A percentile compares a stretch with the other conserved stretches of the same genome.
Evolutionary conservation across 2,113 vertebrate species (phyloP).

Genomic region (Trogon surrucura): DNA sequence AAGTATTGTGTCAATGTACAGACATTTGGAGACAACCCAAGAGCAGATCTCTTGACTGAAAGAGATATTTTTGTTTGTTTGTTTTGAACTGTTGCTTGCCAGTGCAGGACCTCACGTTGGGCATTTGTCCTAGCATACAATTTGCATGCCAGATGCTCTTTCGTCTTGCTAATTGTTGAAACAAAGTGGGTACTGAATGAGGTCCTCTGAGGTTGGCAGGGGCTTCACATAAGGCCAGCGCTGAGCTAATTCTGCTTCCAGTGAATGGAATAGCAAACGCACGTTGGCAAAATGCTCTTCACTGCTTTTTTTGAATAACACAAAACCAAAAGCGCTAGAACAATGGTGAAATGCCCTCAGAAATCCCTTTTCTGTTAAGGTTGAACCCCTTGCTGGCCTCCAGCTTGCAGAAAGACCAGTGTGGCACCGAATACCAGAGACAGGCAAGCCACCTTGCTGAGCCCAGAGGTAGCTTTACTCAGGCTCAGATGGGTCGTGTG

Average conservation of each 20-base stretch:
- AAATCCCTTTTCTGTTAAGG: neutral
- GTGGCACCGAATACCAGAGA: neutral
- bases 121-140: constrained; percentile 16
- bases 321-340: neutral
- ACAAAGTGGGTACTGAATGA: constrained; percentile 38
- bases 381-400: neutral
- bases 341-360: neutral
- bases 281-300: neutral
- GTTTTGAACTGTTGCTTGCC: constrained; percentile 37
- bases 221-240: neutral
- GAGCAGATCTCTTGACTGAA: constrained; percentile 6
- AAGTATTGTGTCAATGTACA: neutral
- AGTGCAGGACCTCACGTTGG: constrained; percentile 25
- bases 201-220: neutral
- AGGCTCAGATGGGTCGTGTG: accelerated
- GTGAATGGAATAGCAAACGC: neutral
- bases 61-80: constrained; percentile 29
- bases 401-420: neutral
- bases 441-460: neutral
- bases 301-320: neutral
- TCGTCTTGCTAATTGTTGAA: neutral
- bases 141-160: constrained; percentile 41
- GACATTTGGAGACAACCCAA: constrained; percentile 22
- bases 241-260: neutral
- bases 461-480: neutral